phyloP scores from a whole-genome alignment of 1,140 invertebrate species.

The Ceratina calcarata region DNA sequence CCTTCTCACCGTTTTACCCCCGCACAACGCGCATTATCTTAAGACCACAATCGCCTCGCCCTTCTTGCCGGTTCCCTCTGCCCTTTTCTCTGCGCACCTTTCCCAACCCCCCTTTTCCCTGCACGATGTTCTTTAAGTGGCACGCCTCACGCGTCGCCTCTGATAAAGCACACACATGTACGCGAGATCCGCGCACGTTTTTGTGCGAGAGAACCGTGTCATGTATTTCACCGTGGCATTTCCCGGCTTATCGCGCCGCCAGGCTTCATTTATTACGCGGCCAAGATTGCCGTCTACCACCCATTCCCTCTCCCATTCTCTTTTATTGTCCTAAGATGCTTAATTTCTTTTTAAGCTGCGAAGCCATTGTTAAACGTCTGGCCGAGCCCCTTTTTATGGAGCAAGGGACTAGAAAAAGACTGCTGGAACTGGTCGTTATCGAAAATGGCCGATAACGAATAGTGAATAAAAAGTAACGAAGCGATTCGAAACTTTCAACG shows the following conservation, averaged over 20 bases:
- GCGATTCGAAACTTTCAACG: too few species aligned
- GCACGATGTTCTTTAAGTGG: constrained; percentile 9
- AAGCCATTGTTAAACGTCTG: background rate
- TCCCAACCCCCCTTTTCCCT: background rate
- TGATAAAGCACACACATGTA: constrained; percentile 32
- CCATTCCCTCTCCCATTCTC: background rate
- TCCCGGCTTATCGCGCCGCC: constrained; percentile 42
- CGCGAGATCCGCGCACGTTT: background rate
- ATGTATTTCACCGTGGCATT: constrained; percentile 49
- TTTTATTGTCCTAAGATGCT: constrained; percentile 47
- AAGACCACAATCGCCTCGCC: constrained; percentile 34
- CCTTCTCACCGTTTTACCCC: constrained; percentile 37
- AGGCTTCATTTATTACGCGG: constrained; percentile 58
- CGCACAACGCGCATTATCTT: background rate
- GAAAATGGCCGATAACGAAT: too few species aligned
- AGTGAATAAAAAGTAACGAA: background rate
- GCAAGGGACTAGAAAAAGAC: too few species aligned
- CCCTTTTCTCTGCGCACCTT: background rate
- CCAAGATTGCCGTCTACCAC: constrained; percentile 32
- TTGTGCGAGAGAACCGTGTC: background rate
- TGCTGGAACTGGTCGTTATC: too few species aligned
- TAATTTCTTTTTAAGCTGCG: constrained; percentile 60
- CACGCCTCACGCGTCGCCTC: constrained; percentile 36
- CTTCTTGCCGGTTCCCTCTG: constrained; percentile 31
- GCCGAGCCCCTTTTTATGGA: constrained; percentile 14